Conservation (phyloP, 2,113 vertebrate species). For the Percopsis transmontana region DNA sequence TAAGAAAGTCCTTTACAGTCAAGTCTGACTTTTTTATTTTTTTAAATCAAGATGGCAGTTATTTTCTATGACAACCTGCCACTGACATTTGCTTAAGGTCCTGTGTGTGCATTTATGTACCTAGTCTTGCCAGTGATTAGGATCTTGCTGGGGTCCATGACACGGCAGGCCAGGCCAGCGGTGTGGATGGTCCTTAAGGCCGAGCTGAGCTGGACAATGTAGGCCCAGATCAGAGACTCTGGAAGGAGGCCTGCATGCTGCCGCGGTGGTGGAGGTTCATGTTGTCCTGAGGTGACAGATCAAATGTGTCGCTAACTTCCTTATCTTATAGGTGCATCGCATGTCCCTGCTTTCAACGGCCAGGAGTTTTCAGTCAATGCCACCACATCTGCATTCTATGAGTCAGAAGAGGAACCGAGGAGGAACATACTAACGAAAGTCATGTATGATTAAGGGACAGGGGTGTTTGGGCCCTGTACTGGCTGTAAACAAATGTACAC, state of each 20-base stretch:
- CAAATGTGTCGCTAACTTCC: constrained; percentile 12
- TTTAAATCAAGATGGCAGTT: neutral
- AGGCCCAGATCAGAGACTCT: constrained; percentile 98
- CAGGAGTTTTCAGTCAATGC: too few relatives aligned
- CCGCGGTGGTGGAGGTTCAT: constrained; percentile 92
- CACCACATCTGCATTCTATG: too few relatives aligned
- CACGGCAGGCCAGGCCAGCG: constrained; percentile 93
- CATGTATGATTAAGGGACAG: too few relatives aligned
- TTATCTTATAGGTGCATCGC: neutral
- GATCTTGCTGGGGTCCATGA: constrained; percentile 99
- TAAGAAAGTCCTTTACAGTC: neutral
- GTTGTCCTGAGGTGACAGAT: constrained; percentile 80
- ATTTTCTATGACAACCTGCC: neutral
- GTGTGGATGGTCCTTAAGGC: constrained; percentile 95
- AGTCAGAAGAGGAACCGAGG: too few relatives aligned
- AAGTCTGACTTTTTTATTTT: neutral
- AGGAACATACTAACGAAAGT: too few relatives aligned
- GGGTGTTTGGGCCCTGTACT: too few relatives aligned
- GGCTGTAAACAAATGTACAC: too few relatives aligned
- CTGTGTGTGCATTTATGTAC: constrained; percentile 60
- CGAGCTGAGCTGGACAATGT: constrained; percentile 97
- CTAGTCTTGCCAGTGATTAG: constrained; percentile 97
- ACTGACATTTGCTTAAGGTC: neutral
- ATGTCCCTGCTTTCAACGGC: neutral
- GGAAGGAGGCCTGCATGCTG: constrained; percentile 96